Percentiles rank a stretch among this genome's conserved stretches.
phyloP scores from a whole-genome alignment of 2,113 vertebrate genomes.

The Rhea pennata region DNA sequence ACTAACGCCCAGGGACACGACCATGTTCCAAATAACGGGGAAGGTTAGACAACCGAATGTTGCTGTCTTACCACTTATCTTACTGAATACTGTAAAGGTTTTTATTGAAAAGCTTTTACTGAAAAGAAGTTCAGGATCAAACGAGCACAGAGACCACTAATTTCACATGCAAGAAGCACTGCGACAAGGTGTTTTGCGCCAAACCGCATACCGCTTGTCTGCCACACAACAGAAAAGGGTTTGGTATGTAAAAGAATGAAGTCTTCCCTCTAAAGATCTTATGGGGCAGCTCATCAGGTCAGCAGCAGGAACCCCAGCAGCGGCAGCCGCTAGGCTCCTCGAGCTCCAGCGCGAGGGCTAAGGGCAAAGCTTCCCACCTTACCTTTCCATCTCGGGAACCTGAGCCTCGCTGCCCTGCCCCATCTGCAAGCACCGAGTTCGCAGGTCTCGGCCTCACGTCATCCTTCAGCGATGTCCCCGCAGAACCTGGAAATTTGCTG shows the following conservation, averaged over 20 bases:
- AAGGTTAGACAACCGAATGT: conserved; percentile 62
- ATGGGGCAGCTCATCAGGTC: background rate
- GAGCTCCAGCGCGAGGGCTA: background rate
- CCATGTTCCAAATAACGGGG: conserved; percentile 57
- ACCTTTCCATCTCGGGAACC: background rate
- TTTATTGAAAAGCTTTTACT: conserved; percentile 70
- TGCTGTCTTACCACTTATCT: conserved; percentile 61
- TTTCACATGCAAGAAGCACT: conserved; percentile 5
- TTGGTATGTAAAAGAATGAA: background rate
- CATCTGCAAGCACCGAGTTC: background rate
- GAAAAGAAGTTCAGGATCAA: conserved; percentile 56
- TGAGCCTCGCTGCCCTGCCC: background rate
- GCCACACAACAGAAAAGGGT: conserved; percentile 5
- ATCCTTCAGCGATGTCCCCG: background rate
- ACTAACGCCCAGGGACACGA: conserved; percentile 54
- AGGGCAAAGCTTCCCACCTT: background rate
- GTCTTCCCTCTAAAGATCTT: background rate
- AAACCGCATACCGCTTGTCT: conserved; percentile 1
- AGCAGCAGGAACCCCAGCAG: background rate
- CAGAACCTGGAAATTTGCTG: background rate
- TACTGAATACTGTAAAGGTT: conserved; percentile 49
- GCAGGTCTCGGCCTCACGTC: background rate
- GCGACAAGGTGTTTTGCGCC: conserved; percentile 9
- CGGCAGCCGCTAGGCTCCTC: background rate
- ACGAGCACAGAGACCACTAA: conserved; percentile 15